A percentile compares a stretch with the other conserved stretches of the same genome.
Evolutionary conservation across 2,797 vertebrate genomes (phyloP).

Genomic region (Halcyon leucocephala): DNA sequence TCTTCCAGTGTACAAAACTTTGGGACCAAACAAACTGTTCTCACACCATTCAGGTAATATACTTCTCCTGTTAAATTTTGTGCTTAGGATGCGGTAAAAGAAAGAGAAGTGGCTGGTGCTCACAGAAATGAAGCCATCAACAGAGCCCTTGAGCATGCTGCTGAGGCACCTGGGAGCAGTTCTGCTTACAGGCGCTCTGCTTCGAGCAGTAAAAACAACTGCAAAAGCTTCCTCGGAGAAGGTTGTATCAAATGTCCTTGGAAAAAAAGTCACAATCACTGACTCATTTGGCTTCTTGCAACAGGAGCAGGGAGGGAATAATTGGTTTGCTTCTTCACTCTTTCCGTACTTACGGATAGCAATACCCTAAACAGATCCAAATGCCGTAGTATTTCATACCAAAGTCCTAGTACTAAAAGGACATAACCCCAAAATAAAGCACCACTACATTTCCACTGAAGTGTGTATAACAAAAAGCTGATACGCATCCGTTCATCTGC

Average conservation of each 20-base stretch:
- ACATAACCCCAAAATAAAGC: neutral
- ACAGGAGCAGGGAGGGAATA: neutral
- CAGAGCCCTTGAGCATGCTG: neutral
- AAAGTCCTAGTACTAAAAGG: neutral
- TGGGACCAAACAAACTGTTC: neutral
- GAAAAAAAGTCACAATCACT: neutral
- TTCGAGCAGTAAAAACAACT: neutral
- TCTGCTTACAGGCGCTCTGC: neutral
- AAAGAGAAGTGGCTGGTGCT: neutral
- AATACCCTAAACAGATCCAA: neutral
- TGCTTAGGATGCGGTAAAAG: neutral
- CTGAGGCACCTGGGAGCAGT: neutral
- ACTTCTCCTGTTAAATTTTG: neutral
- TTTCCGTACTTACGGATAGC: neutral
- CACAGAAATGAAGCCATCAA: neutral
- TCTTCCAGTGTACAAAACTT: neutral
- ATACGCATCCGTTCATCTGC: fast-evolving
- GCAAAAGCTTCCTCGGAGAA: neutral
- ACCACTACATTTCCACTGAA: fast-evolving
- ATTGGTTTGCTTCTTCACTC: neutral
- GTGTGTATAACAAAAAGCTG: neutral
- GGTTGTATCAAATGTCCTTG: neutral
- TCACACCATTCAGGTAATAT: neutral
- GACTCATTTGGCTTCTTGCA: neutral
- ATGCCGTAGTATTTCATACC: neutral